A percentile compares a stretch with the other conserved stretches of the same genome.
phyloP scores from a whole-genome alignment of 2,113 vertebrate genomes.

The Vimba vimba region DNA sequence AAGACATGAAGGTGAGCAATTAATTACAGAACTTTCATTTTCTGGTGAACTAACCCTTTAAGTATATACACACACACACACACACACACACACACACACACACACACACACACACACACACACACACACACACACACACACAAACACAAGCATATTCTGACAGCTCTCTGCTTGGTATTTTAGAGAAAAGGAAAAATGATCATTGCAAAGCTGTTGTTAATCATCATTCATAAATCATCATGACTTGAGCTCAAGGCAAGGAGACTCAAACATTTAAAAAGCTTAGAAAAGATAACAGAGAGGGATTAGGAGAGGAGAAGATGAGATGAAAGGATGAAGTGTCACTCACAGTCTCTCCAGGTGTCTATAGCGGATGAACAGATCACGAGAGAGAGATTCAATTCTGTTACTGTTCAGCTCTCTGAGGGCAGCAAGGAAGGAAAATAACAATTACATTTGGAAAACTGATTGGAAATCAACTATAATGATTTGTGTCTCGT shows the following conservation, averaged over 20 bases:
- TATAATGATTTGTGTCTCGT: not conserved
- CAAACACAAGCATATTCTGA: not conserved
- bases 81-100: not conserved
- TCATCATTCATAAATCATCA: not conserved
- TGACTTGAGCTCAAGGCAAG: constrained; percentile 7
- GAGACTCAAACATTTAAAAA: not conserved
- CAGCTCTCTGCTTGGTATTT: not conserved
- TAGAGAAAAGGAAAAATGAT: not conserved
- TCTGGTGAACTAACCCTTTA: not conserved
- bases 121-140: not conserved
- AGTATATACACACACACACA: not conserved
- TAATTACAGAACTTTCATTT: no score
- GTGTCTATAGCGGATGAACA: constrained; percentile 60
- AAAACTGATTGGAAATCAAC: not conserved
- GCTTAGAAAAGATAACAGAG: not conserved
- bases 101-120: not conserved
- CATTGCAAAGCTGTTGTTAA: not conserved
- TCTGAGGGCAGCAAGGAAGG: constrained; percentile 49
- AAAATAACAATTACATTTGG: not conserved
- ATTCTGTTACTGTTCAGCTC: constrained; percentile 71
- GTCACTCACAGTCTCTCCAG: constrained; percentile 73
- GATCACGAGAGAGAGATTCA: constrained; percentile 54
- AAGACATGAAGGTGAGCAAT: no score
- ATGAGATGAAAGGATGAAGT: constrained; percentile 5
- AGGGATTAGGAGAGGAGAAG: not conserved